Base-by-base conservation (phyloP, 2,797 vertebrate genomes). In the Peromyscus aztecus region DNA sequence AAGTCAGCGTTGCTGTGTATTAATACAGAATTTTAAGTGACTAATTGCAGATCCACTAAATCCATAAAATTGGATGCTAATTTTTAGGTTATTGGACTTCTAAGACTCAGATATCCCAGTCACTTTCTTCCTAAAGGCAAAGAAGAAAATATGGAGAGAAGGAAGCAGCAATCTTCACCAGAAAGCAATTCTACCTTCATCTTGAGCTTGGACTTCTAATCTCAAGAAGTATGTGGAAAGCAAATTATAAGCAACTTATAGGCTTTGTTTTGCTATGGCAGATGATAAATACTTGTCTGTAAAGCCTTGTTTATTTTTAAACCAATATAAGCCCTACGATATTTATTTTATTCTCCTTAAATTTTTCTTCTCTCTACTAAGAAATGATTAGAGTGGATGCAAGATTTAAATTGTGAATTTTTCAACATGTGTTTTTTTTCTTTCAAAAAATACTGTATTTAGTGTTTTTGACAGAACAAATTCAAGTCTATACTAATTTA, bases 81-180 rank as follows among this genome's bases (percentile, higher is more conserved):
- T 59, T 31, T 31, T 14, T 14, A 40, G 34, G 14, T 55, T 55
- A 43, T 4, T 37, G 11, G 71, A 46, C 43, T 67, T 52, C 10
- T 34, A 84, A 37, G 17, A 21, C 65, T 23, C 10, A 67, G 17
- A 52, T 10, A 24, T 10, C 6, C 24, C 13, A 19, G 6, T 65
- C 37, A 46, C 6, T 13, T 8, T 76, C 71, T 27, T 40, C 10
- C 11, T 27, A 76, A 21, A 76, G 17, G 46, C 73, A 29, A 46
- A 76, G 9, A 43, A 37, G 40, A 71, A 23, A 27, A 63, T 19
- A 10, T 5, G 40, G 29, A 11, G 40, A 16, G 21, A 80, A 55
- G 1, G 21, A 4, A 34, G 9, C 9, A 8, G 23, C 2, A 37
- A 43, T 1, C 2, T 24, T 63, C 40, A 73, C 0, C 40, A 81